Base-by-base conservation (phyloP, 2,797 vertebrate species). In the Helarctos malayanus region DNA sequence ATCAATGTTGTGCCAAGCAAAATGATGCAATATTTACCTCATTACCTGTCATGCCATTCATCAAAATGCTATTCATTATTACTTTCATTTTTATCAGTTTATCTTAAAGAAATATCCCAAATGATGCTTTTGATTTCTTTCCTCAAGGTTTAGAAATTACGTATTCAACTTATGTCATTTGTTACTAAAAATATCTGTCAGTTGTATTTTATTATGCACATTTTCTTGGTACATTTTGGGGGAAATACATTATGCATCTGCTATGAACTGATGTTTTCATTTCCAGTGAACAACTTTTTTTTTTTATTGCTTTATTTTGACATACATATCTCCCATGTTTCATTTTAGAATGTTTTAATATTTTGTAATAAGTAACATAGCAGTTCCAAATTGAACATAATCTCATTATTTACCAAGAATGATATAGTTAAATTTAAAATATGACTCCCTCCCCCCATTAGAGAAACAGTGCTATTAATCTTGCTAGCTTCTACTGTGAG, bases 361-460 rank as follows among this genome's bases (percentile, higher is more conserved):
- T 86, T 97, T 90, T 79, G 8, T 81, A 95, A n/a, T 83, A 89
- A 68, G 41, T 86, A 78, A 79, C n/a, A 88, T 3, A 83, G 45
- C 61, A 57, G 25, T 83, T 89, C 29, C 16, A 94, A 95, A 75
- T 56, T 79, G 21, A 86, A 68, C 2, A 83, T 38, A 83, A 19
- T 7, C 4, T 95, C 57, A 81, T 76, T 92, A 87, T 71, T 94
- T 63, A 91, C n/a, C 32, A 81, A 75, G 35, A 86, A 45, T 91
- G 11, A 71, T 38, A 68, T 59, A 89, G 85, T 52, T 95, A 94
- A 78, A 85, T 82, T 88, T 73, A 92, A 96, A 97, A 85, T 90
- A 38, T 85, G 57, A 85, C 27, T 91, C 32, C 27, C 2, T 38
- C 38, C 32, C n/a, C 16, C 25, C 1, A 21, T 10, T 93, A 32